Evolutionary conservation across 2,888 invertebrate species (phyloP), one percentile per base, ranked within the genome.

Genomic region (Tenthredo amoena): DNA sequence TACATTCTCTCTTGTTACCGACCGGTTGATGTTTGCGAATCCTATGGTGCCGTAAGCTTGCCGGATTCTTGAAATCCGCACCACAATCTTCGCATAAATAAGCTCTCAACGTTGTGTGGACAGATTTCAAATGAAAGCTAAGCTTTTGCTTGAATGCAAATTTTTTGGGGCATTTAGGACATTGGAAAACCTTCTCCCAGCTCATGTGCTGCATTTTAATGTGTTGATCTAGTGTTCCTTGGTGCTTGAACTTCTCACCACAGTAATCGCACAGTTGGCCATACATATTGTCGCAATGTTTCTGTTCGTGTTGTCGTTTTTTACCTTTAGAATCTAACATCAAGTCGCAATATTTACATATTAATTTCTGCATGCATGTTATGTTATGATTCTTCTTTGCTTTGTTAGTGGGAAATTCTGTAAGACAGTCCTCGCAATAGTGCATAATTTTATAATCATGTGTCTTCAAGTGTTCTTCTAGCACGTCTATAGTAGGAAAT

Each of bases 21-120:
- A 90, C 88, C 0, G 92, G 91, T 85, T 92, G 92, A 86, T 93
- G 93, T 76, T 93, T 93, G n/a, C 93, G 89, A 34, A 93, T 92
- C 83, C 92, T 89, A 83, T 93, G 93, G 86, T 93, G 93, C 62
- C 93, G 87, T 9, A 93, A 87, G 85, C 93, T 93, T 0, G 93
- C 93, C 12, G 93, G 93, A 88, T 93, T 93, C 85, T 93, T 93
- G 82, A 93, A 93, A 87, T 93, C 93, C 1, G 93, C 93, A 0
- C 93, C 93, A 71, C 93, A 93, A 84, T 93, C 93, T 84, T 93
- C 93, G 74, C 93, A 93, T 1, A 93, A 84, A 87, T 90, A 93
- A 0, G 93, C 92, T 47, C 93, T 86, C 26, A 91, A 68, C 0
- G 92, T 91, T 31, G 93, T 93, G 82, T 93, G 93, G 1, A 93